These are phyloP conservation scores for Barbus barbus DNA, from an alignment of 2,113 vertebrate genomes.

Conservation along the genomic window DNA sequence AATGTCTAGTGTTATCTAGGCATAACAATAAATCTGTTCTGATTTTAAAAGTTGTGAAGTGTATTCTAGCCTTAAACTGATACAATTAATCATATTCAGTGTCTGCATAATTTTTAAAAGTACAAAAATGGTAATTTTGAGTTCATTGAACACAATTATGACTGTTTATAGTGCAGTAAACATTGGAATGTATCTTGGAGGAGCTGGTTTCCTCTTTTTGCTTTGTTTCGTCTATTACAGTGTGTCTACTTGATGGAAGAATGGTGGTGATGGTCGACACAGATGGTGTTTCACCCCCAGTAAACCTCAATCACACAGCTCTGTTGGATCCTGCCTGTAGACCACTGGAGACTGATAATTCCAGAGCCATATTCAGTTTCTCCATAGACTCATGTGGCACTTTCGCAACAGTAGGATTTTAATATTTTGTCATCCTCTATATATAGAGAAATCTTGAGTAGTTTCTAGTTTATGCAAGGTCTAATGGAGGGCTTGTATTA, in stretches of 20 bases:
- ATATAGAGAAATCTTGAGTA: neutral
- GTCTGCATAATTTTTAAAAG: too few species aligned
- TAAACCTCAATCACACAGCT: conserved; percentile 57
- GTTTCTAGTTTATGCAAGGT: neutral
- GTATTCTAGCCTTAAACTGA: too few species aligned
- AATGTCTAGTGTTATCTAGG: too few species aligned
- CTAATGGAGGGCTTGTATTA: neutral
- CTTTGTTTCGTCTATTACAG: conserved; percentile 39
- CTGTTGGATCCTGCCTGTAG: conserved; percentile 60
- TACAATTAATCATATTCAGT: too few species aligned
- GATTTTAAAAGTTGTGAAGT: too few species aligned
- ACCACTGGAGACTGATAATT: conserved; percentile 49
- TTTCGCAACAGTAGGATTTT: conserved; percentile 44
- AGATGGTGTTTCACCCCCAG: conserved; percentile 37
- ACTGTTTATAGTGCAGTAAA: neutral
- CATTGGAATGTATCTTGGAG: neutral
- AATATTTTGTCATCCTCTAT: neutral
- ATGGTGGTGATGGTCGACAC: conserved; percentile 58
- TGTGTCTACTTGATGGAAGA: conserved; percentile 64
- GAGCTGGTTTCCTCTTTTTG: neutral
- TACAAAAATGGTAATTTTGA: too few species aligned
- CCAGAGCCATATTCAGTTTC: conserved; percentile 62
- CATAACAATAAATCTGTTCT: too few species aligned
- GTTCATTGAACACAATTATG: neutral
- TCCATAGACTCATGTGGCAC: conserved; percentile 63